Evolutionary conservation across 1,140 invertebrate genomes (phyloP), one percentile per base, ranked within the genome.

Genomic region (Thaumatotibia leucotreta): DNA sequence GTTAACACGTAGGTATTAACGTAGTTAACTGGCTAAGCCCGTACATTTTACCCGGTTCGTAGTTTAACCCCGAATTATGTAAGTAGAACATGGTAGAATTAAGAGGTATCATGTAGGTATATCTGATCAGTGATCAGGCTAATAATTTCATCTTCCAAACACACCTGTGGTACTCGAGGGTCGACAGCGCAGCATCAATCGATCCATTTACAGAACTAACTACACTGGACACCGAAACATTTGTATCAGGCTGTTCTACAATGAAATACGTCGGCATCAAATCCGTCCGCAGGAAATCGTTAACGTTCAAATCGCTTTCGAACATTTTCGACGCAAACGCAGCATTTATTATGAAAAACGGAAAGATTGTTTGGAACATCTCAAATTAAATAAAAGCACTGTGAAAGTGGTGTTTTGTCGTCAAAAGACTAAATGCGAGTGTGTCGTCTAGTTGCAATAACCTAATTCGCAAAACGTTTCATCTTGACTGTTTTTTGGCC

Each of bases 161-260:
- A 54, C n/a, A 94, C 94, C 94, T 94, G 77, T 95, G 94, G 84
- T 91, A 95, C 69, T 88, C 82, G 86, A 95, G 93, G 9, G 92
- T 92, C 23, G 90, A 87, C 11, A 94, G 80, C 0, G 94, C 94
- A 5, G 91, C 91, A 35, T 91, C 80, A 8, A 94, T 92, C 1
- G 92, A 92, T 4, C 94, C 94, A 76, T 93, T 92, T 0, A 79
- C 61, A 0, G 72, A 69, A 20, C 76, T 62, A 35, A 71, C 17
- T 33, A 61, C 45, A 54, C 61, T 62, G n/a, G 6, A 6, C 45
- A 65, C 11, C 64, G 50, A 66, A 24, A 58, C 58, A 64, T 79
- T 70, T 5, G 11, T 61, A 23, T 54, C 65, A 39, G 73, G 67
- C 32, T 73, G 78, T 24, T 77, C 74, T 33, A 86, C 77, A 10